These are phyloP conservation scores for Nipponia nippon DNA, from an alignment of 2,113 vertebrate genomes.

Conservation along the genomic window DNA sequence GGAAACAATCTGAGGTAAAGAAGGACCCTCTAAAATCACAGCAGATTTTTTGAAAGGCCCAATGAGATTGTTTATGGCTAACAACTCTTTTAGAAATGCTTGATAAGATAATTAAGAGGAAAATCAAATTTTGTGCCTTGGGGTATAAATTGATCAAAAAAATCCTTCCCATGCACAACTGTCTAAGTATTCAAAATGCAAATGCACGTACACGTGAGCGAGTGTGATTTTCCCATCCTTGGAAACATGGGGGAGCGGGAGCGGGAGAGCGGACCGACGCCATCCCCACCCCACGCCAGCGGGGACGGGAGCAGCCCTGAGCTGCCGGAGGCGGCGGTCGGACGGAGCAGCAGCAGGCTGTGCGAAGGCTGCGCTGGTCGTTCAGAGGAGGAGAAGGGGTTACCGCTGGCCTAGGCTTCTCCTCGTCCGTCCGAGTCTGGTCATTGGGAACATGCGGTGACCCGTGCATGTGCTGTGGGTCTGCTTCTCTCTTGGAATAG, in stretches of 20 bases:
- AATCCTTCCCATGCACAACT: not conserved
- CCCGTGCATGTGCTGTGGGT: not conserved
- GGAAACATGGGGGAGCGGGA: not conserved
- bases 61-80: not conserved
- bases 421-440: not conserved
- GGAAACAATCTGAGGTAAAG: not conserved
- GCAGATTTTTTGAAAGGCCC: not conserved
- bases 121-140: slow-evolving; percentile 41
- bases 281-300: not conserved
- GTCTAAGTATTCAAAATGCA: slow-evolving; percentile 51
- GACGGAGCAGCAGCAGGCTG: not conserved
- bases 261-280: not conserved
- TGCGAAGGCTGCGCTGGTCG: not conserved
- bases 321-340: accelerated
- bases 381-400: not conserved
- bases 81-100: slow-evolving; percentile 4
- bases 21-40: not conserved
- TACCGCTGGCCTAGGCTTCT: not conserved
- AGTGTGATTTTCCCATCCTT: not conserved
- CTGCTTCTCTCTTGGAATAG: not conserved
- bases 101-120: slow-evolving; percentile 22
- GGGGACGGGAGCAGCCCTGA: not conserved
- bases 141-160: slow-evolving; percentile 52
- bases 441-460: not conserved
- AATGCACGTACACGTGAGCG: not conserved